Conservation (phyloP, 2,888 invertebrate genomes). For the Lathronympha strigana region DNA sequence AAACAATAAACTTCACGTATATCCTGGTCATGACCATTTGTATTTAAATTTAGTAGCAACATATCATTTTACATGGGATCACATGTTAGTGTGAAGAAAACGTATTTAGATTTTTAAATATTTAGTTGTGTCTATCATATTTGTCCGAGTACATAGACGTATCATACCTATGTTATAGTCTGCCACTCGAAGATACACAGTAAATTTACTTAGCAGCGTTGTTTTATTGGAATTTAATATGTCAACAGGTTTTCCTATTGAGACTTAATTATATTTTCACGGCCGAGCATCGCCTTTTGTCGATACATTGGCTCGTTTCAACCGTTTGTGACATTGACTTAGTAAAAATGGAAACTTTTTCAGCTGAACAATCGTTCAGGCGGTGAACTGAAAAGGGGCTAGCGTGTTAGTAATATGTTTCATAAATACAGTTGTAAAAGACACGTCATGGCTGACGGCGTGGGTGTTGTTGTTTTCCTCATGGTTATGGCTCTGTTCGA, state of each 20-base stretch:
- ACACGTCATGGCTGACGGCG: constrained; percentile 45
- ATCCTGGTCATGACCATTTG: too few species aligned
- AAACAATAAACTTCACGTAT: too few species aligned
- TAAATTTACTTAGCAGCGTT: neutral
- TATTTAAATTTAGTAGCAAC: too few species aligned
- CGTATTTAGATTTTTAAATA: too few species aligned
- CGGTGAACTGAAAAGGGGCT: constrained; percentile 23
- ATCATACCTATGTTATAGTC: neutral
- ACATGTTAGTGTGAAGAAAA: too few species aligned
- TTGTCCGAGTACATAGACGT: too few species aligned
- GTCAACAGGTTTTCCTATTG: neutral
- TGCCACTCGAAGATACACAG: neutral
- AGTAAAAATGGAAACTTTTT: constrained; percentile 15
- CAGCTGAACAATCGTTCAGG: constrained; percentile 19
- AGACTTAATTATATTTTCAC: constrained; percentile 4
- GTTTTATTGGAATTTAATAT: neutral
- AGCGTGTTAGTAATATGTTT: constrained; percentile 35
- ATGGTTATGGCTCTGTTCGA: constrained; percentile 45
- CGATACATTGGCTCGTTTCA: constrained; percentile 1
- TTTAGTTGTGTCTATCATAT: too few species aligned
- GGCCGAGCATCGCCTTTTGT: constrained; percentile 1
- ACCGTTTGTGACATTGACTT: constrained; percentile 20
- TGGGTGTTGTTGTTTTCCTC: constrained; percentile 53
- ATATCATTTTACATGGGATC: too few species aligned
- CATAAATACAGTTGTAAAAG: constrained; percentile 43